Conservation (phyloP, 1,140 invertebrate genomes). For the Tetramorium parvispinum region DNA sequence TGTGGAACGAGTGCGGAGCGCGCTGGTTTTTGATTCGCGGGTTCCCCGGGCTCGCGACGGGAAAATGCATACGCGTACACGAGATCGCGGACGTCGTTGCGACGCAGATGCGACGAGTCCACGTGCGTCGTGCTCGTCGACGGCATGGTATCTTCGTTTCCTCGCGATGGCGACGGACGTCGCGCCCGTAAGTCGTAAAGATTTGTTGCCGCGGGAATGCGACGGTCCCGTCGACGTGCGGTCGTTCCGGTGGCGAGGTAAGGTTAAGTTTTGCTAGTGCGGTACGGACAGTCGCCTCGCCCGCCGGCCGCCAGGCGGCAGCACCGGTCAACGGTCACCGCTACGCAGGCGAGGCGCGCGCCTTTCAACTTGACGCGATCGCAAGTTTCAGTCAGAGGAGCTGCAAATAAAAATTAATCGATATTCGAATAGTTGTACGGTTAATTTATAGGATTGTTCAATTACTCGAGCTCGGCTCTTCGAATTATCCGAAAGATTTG, state of each 20-base stretch:
- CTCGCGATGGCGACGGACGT: background rate
- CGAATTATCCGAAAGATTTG: background rate
- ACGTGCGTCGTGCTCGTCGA: background rate
- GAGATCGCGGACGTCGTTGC: background rate
- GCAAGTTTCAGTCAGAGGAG: background rate
- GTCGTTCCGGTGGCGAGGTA: conserved; percentile 23
- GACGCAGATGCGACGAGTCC: background rate
- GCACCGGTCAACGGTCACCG: conserved; percentile 30
- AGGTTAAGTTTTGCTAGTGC: conserved; percentile 66
- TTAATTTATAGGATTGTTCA: background rate
- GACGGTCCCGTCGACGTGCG: background rate
- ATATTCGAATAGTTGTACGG: background rate
- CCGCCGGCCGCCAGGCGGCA: conserved; percentile 37
- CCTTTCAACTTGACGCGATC: background rate
- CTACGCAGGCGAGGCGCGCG: background rate
- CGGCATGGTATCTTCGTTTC: too few species aligned
- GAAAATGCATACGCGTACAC: conserved; percentile 13
- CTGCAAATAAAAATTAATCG: background rate
- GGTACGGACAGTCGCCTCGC: conserved; percentile 2
- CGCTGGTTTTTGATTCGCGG: background rate
- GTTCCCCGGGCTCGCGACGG: background rate
- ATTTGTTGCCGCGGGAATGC: background rate
- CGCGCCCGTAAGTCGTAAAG: background rate
- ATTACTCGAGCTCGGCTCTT: background rate
- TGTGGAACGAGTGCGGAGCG: background rate